Evolutionary conservation across 2,797 vertebrate species (phyloP), one percentile per base, ranked within the genome.

Genomic region (Babyrousa celebensis): DNA sequence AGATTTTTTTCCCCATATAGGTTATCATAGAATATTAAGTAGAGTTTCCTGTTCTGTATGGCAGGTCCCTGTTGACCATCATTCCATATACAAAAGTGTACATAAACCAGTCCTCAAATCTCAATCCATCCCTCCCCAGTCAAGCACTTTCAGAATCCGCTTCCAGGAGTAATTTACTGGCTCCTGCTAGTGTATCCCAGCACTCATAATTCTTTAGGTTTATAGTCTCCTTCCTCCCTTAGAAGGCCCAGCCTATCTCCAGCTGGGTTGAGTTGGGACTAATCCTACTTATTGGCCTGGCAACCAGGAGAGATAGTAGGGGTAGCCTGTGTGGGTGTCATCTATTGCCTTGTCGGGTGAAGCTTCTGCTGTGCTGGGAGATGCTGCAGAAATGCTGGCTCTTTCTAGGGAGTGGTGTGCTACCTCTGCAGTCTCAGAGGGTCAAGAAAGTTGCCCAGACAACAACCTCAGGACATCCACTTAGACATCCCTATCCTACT

Each of bases 131-230:
- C 43, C 43, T 48, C 9, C 43, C 9, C 43, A 48, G 6, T 67
- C 18, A 95, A 94, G 36, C 43, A 78, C 63, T 65, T 91, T 52
- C 7, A 89, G 91, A 60, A 58, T 74, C 29, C 1, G 89, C 5
- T 71, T 40, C 40, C 29, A 25, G 23, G 12, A 52, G 21, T 86
- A 70, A 68, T 77, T 77, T 17, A 14, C 60, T 84, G 74, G 74
- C 29, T 75, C 65, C 27, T 75, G 20, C 36, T 92, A 32, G 12
- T 17, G 10, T 17, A 43, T 60, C 6, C 1, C 20, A 72, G 14
- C 43, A 54, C 83, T 36, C 52, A 52, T 5, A 67, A 82, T 93
- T 72, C 6, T 54, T 93, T 52, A 68, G 40, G 6, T 67, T 10
- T n/a, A 12, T 12, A 68, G 4, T 52, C 36, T 40, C 23, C 67